Conservation (phyloP, 1,140 invertebrate species). For the Ostrea denselamellosa region DNA sequence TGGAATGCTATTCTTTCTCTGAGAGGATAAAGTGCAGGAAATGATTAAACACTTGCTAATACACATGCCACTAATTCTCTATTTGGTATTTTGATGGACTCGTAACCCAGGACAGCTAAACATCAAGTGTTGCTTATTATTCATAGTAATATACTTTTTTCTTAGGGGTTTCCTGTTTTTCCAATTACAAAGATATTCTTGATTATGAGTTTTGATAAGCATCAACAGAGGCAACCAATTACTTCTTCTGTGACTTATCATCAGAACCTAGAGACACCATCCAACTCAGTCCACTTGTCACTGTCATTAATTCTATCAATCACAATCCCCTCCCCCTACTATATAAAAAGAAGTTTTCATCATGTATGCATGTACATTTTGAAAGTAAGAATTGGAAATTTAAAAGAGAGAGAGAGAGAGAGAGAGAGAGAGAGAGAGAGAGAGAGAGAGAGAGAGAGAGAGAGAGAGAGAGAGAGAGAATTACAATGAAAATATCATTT, state of each 20-base stretch:
- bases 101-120: not conserved
- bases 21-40: conserved; percentile 30
- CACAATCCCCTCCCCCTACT: not conserved
- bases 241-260: conserved; percentile 18
- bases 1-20: conserved; percentile 18
- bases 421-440: too few species aligned
- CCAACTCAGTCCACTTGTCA: not conserved
- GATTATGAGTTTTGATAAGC: conserved; percentile 37
- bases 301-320: not conserved
- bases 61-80: conserved; percentile 31
- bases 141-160: conserved; percentile 34
- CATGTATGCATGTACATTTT: not conserved
- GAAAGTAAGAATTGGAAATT: not conserved
- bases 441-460: too few species aligned
- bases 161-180: conserved; percentile 36
- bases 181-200: conserved; percentile 43
- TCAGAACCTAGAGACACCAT: not conserved
- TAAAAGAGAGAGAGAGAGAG: too few species aligned
- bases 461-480: too few species aligned
- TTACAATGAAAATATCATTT: not conserved
- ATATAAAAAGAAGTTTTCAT: not conserved
- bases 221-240: conserved; percentile 31
- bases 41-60: conserved; percentile 37
- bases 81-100: not conserved
- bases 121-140: conserved; percentile 7